These are phyloP conservation scores for Aphelenchoides bicaudatus DNA, from an alignment of 2,888 invertebrate species.

Conservation along the genomic window DNA sequence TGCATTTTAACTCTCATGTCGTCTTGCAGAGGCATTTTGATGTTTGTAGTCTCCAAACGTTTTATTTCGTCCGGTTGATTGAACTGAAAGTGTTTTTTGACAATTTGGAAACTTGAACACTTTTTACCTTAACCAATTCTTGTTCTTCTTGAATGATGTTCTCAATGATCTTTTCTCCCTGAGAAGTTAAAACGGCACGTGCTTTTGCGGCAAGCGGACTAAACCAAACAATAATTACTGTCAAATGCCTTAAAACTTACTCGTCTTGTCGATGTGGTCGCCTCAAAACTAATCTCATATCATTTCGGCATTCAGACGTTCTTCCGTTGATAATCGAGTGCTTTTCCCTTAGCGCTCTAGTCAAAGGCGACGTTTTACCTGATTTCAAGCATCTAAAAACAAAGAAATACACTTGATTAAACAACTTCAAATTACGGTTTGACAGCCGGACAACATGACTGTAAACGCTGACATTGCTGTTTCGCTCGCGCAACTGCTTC, in stretches of 20 bases:
- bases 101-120: too few species aligned
- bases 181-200: not conserved
- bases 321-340: conserved; percentile 31
- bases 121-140: too few species aligned
- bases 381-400: conserved; percentile 26
- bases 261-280: not conserved
- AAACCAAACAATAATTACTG: not conserved
- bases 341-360: conserved; percentile 29
- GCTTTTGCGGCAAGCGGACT: not conserved
- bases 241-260: not conserved
- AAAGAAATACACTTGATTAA: conserved; percentile 14
- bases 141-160: too few species aligned
- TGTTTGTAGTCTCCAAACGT: conserved; percentile 1
- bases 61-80: not conserved
- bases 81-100: too few species aligned
- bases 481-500: conserved; percentile 26
- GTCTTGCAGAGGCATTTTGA: conserved; percentile 9
- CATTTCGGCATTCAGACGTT: conserved; percentile 32
- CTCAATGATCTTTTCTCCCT: not conserved
- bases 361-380: conserved; percentile 23
- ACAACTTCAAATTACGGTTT: conserved; percentile 23
- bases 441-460: conserved; percentile 33
- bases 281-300: conserved; percentile 21
- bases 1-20: not conserved
- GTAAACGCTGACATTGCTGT: conserved; percentile 26